Base-by-base conservation (phyloP, 2,888 invertebrate genomes). In the Leucoma salicis region DNA sequence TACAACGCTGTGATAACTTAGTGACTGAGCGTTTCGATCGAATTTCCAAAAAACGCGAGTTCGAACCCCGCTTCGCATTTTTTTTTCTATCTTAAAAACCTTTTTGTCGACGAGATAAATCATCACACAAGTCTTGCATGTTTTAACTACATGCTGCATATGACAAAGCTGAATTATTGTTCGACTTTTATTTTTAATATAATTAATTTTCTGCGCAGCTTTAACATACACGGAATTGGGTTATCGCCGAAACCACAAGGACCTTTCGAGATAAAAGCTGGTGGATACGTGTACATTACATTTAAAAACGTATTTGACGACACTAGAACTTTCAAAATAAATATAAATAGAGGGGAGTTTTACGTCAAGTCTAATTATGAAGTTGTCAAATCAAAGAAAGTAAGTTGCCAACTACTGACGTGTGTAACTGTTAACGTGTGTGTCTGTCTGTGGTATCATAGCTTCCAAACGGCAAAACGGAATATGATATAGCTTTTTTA, bases 221-320 rank as follows among this genome's bases (percentile, higher is more conserved):
- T 74, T 46, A 74, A 74, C 11, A 78, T 89, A 49, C 77, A 66
- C 58, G 87, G 88, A n/a, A 77, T 43, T 48, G 83, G 70, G 2
- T 64, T 55, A 0, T 58, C 63, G 14, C 87, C 89, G 1, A 84
- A 80, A 46, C 89, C 89, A 1, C 80, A 75, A 56, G 89, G 89
- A 0, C 89, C 89, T 0, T 81, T 53, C 31, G 69, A 76, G 47
- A 74, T 89, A 37, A 76, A 64, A 61, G 63, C 71, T 2, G 87
- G 86, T 1, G 72, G 74, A 2, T 75, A 8, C 31, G 60, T 66
- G 3, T 49, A 49, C 1, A 81, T 89, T 13, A 61, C 43, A 12
- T 89, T 89, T 49, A 89, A 82, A 63, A 89, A 89, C 45, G 62
- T 87, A 4, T 88, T 87, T 49, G 66, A 71, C 18, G 77, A 83